A percentile compares a stretch with the other conserved stretches of the same genome.
phyloP scores from a whole-genome alignment of 2,797 vertebrate genomes.

The Florisuga fusca region DNA sequence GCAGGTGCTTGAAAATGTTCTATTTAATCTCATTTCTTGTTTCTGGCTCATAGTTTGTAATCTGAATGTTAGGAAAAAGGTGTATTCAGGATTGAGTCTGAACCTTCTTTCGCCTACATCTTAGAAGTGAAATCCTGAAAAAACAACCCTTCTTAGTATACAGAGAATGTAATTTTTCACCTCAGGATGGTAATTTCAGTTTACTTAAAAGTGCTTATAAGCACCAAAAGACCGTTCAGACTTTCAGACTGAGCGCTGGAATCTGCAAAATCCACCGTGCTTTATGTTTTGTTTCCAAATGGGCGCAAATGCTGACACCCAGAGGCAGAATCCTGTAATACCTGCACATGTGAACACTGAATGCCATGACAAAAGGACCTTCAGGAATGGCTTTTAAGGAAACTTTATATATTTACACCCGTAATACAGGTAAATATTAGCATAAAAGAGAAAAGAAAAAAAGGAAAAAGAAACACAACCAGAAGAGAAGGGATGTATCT shows the following conservation, averaged over 20 bases:
- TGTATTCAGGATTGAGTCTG: neutral
- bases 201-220: neutral
- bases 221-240: neutral
- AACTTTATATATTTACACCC: neutral
- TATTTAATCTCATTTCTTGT: neutral
- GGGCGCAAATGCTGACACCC: slow-evolving; percentile 55
- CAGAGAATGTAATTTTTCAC: neutral
- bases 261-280: neutral
- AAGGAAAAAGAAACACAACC: neutral
- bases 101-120: neutral
- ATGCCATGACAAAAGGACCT: neutral
- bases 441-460: neutral
- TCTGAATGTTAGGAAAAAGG: neutral
- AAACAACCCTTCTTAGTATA: neutral
- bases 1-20: neutral
- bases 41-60: neutral
- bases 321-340: slow-evolving; percentile 3
- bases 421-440: neutral
- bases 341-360: neutral
- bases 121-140: neutral
- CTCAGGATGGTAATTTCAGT: neutral
- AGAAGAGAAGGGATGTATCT: neutral
- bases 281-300: neutral
- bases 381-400: neutral
- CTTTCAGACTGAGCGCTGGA: neutral